Percentiles rank a stretch among this genome's conserved stretches.
These are phyloP conservation scores for Pomatostomus ruficeps DNA, from an alignment of 2,113 vertebrate species.

Conservation along the genomic window DNA sequence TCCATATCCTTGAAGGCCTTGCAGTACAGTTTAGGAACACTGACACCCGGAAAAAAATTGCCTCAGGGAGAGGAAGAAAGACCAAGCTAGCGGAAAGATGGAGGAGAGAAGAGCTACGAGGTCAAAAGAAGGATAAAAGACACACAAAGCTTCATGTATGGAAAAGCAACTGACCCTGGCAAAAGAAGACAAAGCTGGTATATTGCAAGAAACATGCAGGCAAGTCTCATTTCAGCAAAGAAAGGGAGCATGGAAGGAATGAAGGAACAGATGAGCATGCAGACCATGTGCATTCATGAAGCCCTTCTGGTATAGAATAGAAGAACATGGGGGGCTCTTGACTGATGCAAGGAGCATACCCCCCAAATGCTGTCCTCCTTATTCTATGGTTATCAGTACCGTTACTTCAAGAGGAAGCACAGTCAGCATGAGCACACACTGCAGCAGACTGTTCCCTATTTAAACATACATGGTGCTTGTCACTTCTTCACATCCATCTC, in stretches of 20 bases:
- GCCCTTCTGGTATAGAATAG: neutral
- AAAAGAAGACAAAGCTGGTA: neutral
- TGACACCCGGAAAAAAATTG: neutral
- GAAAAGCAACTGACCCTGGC: neutral
- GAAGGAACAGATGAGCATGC: neutral
- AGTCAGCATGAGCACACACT: neutral
- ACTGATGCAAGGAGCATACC: neutral
- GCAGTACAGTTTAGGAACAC: neutral
- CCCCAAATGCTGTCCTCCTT: neutral
- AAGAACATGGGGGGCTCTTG: neutral
- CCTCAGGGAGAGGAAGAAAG: neutral
- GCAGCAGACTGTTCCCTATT: neutral
- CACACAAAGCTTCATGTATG: neutral
- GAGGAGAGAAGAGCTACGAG: neutral
- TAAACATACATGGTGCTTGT: neutral
- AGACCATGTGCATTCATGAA: neutral
- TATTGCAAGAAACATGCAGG: neutral
- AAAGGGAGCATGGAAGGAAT: neutral
- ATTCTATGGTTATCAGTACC: neutral
- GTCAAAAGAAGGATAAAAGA: neutral
- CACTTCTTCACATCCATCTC: constrained; percentile 7
- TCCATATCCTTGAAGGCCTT: neutral
- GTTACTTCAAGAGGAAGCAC: neutral
- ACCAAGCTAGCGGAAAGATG: neutral
- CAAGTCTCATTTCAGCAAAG: neutral